Base-by-base conservation (phyloP, 2,797 vertebrate genomes). In the Taenioides sp. region DNA sequence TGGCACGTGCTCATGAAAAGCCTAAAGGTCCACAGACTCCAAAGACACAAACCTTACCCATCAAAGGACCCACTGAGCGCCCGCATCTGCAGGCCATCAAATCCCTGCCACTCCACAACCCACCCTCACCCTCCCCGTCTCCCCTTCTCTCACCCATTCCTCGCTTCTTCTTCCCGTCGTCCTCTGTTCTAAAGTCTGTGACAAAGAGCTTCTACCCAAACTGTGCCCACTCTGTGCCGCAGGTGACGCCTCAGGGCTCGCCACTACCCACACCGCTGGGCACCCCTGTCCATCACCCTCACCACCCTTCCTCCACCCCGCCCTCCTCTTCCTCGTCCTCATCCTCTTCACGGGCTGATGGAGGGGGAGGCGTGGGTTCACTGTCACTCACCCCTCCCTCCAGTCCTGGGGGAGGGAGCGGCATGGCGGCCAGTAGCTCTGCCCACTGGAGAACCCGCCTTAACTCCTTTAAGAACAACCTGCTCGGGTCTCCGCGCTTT, bases 391-490 rank as follows among this genome's bases (percentile, higher is more conserved):
- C 96, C 6, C 96, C 96, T 0, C 95, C 95, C 17, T 95, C 95
- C 76, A 96, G 95, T 83, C 96, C 95, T 0, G 83, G 91, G 72
- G 93, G 95, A 77, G 94, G 96, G 0, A 79, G 93, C 10, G 90
- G 93, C 79, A 93, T 95, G 89, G 93, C 92, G 0, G 95, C 96
- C 52, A 96, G 96, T 66, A 96, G 96, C 84, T 96, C 96, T 7
- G 95, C 96, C 54, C 96, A 96, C 86, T 98, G 96, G 96, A 95
- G 95, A 90, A 96, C 95, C 73, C 95, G 96, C 34, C 95, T 97
- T 87, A 98, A 97, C 89, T 98, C 96, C 61, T 96, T 97, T 87
- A 97, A 96, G 89, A 98, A 97, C 92, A 97, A 96, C 89, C 93
- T 98, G 84, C 88, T 98, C 83, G 96, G 96, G 23, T 98, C 96